Conservation (phyloP, 2,113 vertebrate species). For the Abramis brama region DNA sequence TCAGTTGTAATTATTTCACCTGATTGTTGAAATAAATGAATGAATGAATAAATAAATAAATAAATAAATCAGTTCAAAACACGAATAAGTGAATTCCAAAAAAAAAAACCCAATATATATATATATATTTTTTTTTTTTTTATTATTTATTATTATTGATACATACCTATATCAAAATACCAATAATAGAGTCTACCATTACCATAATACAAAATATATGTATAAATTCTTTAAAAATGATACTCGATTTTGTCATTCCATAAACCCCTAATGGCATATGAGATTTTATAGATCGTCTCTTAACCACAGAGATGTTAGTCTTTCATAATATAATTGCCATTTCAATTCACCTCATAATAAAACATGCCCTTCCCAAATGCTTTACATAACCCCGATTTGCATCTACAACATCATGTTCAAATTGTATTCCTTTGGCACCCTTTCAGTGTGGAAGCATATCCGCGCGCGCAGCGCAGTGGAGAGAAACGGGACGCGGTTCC, state of each 20-base stretch:
- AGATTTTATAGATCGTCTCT: background rate
- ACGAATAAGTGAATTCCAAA: too few species aligned
- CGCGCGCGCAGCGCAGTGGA: slow-evolving; percentile 58
- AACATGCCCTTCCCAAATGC: slow-evolving; percentile 28
- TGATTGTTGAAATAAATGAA: background rate
- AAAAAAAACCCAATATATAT: too few species aligned
- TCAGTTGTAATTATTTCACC: background rate
- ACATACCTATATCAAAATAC: too few species aligned
- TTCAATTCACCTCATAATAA: slow-evolving; percentile 1
- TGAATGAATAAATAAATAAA: too few species aligned
- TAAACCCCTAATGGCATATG: background rate
- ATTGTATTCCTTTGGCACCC: slow-evolving; percentile 3
- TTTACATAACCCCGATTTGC: slow-evolving; percentile 25
- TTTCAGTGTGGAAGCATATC: background rate
- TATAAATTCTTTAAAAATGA: too few species aligned
- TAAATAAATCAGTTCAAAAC: too few species aligned
- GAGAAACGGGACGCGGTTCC: slow-evolving; percentile 54
- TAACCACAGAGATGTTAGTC: background rate
- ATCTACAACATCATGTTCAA: slow-evolving; percentile 22
- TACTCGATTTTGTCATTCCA: background rate
- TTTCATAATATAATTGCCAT: background rate
- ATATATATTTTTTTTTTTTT: too few species aligned
- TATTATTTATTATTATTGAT: too few species aligned
- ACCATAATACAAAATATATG: too few species aligned
- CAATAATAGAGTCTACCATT: too few species aligned